phyloP scores from a whole-genome alignment of 2,797 vertebrate species.

The Pseudochirops cupreus region DNA sequence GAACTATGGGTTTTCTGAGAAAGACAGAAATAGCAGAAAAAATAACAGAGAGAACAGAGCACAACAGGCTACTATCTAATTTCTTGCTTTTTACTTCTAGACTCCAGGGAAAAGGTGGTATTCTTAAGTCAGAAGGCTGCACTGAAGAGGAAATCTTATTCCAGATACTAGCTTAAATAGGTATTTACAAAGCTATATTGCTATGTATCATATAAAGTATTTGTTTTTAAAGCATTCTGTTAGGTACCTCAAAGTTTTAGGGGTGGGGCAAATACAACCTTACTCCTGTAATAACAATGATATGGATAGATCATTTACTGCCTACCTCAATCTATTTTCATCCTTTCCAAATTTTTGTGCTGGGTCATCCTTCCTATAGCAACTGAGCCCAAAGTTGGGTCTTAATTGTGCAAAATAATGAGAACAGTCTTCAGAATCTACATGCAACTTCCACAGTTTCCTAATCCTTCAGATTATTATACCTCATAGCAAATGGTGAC shows the following conservation, averaged over 20 bases:
- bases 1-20: conserved; percentile 96
- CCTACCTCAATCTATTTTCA: neutral
- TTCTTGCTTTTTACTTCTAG: conserved; percentile 36
- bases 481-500: neutral
- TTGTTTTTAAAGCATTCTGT: conserved; percentile 50
- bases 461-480: conserved; percentile 10
- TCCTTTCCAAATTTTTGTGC: neutral
- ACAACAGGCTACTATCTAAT: neutral
- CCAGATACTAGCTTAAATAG: neutral
- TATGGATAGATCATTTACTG: neutral
- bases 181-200: conserved; percentile 46
- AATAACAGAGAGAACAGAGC: conserved; percentile 39
- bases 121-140: conserved; percentile 25
- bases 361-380: neutral
- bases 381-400: conserved; percentile 18
- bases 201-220: neutral
- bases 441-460: conserved; percentile 16
- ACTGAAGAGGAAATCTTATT: conserved; percentile 15
- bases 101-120: conserved; percentile 15
- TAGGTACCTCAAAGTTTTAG: conserved; percentile 30
- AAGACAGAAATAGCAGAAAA: conserved; percentile 49
- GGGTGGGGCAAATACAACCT: neutral
- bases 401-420: conserved; percentile 24
- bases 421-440: conserved; percentile 37
- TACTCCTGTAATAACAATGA: neutral